These are phyloP conservation scores for Muscicapa striata DNA, from an alignment of 2,797 vertebrate genomes.

Conservation along the genomic window DNA sequence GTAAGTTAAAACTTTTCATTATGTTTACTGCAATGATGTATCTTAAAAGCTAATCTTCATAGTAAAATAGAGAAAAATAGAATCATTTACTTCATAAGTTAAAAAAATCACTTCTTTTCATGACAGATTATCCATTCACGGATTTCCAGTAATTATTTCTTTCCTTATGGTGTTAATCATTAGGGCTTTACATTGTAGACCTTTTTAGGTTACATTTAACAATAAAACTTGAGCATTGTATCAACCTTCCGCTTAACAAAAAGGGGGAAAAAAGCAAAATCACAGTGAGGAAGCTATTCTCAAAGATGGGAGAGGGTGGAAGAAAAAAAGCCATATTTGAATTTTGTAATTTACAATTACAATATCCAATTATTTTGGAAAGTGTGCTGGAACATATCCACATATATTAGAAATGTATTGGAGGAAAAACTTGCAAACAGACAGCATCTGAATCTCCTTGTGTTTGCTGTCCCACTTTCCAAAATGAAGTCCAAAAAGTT, in stretches of 20 bases:
- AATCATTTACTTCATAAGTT: not conserved
- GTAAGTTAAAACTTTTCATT: not conserved
- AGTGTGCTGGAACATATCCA: rapidly evolving
- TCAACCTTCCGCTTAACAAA: not conserved
- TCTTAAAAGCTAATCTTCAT: not conserved
- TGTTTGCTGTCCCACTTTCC: not conserved
- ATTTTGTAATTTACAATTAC: not conserved
- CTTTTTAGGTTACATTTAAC: not conserved
- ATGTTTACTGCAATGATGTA: not conserved
- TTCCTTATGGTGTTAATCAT: not conserved
- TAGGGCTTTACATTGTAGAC: not conserved
- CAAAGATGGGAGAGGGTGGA: not conserved
- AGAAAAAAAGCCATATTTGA: not conserved
- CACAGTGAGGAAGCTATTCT: not conserved
- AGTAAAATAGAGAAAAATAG: not conserved
- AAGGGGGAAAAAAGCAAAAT: not conserved
- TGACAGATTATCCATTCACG: not conserved
- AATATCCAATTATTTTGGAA: not conserved
- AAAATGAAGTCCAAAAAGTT: not conserved
- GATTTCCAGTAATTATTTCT: not conserved
- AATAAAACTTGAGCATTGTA: not conserved
- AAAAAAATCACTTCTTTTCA: not conserved
- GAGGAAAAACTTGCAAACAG: not conserved
- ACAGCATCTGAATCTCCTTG: not conserved
- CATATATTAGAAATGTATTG: not conserved